These are phyloP conservation scores for Villa cingulata DNA, from an alignment of 2,888 invertebrate genomes.

Conservation along the genomic window DNA sequence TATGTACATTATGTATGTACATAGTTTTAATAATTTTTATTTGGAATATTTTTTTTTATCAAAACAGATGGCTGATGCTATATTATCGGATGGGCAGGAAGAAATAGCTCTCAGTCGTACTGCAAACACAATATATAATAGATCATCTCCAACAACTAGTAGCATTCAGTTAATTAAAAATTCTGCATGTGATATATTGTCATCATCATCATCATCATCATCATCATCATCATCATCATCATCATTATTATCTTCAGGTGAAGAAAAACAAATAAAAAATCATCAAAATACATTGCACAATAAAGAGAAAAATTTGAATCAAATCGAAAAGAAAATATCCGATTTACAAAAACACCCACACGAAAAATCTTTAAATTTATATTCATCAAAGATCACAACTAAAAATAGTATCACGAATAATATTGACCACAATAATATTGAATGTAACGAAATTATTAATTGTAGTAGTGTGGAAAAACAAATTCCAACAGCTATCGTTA, in stretches of 20 bases:
- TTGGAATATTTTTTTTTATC: not conserved
- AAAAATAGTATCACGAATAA: conserved; percentile 9
- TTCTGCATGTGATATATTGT: conserved; percentile 6
- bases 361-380: not conserved
- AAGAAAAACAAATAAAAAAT: not conserved
- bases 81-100: conserved; percentile 21
- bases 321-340: not conserved
- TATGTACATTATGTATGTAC: no score
- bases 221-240: not conserved
- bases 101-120: conserved; percentile 14
- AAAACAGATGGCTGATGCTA: conserved; percentile 21
- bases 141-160: not conserved
- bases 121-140: conserved; percentile 3
- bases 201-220: not conserved
- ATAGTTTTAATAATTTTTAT: no score
- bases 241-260: not conserved
- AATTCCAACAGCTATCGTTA: conserved; percentile 21
- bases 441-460: no score
- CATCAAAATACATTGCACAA: not conserved
- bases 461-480: conserved; percentile 9
- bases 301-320: not conserved
- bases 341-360: not conserved
- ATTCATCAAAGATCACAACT: conserved; percentile 8
- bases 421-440: not conserved
- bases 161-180: not conserved